Evolutionary conservation across 1,140 invertebrate genomes (phyloP).

Genomic region (Cephus cinctus): DNA sequence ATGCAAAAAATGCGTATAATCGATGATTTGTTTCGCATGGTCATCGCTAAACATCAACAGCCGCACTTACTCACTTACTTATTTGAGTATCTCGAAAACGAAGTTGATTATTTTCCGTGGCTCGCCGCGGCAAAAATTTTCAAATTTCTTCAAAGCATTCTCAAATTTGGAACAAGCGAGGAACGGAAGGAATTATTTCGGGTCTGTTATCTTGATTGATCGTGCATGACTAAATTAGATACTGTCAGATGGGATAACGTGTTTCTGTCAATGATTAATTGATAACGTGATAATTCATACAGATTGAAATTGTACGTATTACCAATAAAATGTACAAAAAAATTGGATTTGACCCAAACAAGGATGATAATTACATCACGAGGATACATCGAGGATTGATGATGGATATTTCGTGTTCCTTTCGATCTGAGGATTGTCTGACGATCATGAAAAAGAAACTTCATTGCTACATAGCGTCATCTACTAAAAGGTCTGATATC

Average conservation of each 20-base stretch:
- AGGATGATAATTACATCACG: neutral
- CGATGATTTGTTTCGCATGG: conserved; percentile 8
- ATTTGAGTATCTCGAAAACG: conserved; percentile 58
- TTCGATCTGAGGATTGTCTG: conserved; percentile 3
- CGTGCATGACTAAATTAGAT: too few species aligned
- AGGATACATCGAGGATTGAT: conserved; percentile 9
- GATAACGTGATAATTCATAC: neutral
- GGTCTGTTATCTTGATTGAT: neutral
- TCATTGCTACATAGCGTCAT: conserved; percentile 2
- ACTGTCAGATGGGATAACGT: too few species aligned
- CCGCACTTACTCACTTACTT: conserved; percentile 46
- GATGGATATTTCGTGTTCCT: conserved; percentile 9
- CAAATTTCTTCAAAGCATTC: neutral
- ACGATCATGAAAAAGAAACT: neutral
- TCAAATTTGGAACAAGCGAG: neutral
- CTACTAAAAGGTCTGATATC: too few species aligned
- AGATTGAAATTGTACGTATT: neutral
- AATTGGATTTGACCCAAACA: neutral
- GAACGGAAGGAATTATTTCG: neutral
- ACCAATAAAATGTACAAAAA: neutral
- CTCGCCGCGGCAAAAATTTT: conserved; percentile 41
- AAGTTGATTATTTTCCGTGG: conserved; percentile 65
- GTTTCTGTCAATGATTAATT: too few species aligned
- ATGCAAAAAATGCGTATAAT: conserved; percentile 11
- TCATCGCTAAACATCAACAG: conserved; percentile 6